These are phyloP conservation scores for Agrochola lota DNA, from an alignment of 2,888 invertebrate genomes.

Conservation along the genomic window DNA sequence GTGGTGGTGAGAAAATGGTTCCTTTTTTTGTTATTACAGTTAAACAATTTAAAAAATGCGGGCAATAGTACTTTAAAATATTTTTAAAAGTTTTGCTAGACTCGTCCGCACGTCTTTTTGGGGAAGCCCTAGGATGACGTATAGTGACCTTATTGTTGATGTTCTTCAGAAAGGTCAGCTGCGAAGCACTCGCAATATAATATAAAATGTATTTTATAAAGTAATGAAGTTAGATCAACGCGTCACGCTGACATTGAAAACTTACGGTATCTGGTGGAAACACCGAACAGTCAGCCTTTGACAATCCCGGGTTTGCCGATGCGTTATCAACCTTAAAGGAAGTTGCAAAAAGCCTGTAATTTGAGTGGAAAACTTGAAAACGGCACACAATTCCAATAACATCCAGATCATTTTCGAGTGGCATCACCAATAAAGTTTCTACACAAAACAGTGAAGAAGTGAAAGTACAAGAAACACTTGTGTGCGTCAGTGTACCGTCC, in stretches of 20 bases:
- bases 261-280: not conserved
- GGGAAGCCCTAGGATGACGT: too few relatives aligned
- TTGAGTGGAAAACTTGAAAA: not conserved
- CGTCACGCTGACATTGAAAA: not conserved
- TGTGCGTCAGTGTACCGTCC: conserved; percentile 52
- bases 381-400: not conserved
- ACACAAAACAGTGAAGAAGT: not conserved
- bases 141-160: too few relatives aligned
- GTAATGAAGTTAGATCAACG: not conserved
- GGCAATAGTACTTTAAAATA: not conserved
- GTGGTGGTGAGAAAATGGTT: too few relatives aligned
- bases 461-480: conserved; percentile 17
- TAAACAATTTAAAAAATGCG: not conserved
- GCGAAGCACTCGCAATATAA: not conserved
- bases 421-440: not conserved
- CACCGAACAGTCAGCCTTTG: not conserved
- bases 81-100: not conserved
- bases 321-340: not conserved
- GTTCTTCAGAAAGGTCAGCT: too few relatives aligned
- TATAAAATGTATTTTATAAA: not conserved
- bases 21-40: not conserved
- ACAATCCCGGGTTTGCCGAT: not conserved
- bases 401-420: not conserved
- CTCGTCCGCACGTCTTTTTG: too few relatives aligned
- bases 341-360: not conserved